These are phyloP conservation scores for Acanthosepion esculentum DNA, from an alignment of 2,888 invertebrate genomes.

Conservation along the genomic window DNA sequence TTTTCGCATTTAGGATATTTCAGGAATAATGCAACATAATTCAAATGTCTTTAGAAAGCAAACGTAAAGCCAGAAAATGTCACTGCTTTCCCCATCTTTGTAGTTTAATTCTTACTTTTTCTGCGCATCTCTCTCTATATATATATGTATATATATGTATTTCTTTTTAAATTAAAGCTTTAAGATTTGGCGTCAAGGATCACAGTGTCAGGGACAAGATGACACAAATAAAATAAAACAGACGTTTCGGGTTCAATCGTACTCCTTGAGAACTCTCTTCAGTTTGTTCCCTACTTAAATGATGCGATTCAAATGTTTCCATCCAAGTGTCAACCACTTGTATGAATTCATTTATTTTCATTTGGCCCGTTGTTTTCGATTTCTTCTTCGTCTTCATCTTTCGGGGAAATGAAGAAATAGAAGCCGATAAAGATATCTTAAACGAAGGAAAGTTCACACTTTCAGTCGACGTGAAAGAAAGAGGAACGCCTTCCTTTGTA, in stretches of 20 bases:
- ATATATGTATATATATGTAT: too few species aligned
- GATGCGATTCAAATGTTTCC: not conserved
- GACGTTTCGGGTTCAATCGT: not conserved
- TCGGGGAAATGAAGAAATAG: not conserved
- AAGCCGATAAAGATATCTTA: not conserved
- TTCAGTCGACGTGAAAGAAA: not conserved
- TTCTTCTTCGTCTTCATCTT: not conserved
- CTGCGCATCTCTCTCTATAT: not conserved
- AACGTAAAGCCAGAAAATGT: not conserved
- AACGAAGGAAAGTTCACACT: not conserved
- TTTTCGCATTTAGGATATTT: too few species aligned
- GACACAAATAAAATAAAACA: conserved; percentile 5
- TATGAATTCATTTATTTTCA: not conserved
- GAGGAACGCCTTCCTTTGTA: not conserved
- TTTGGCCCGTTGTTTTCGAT: not conserved
- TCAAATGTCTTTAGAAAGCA: not conserved
- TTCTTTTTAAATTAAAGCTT: not conserved
- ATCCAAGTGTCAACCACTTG: not conserved
- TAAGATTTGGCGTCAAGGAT: not conserved
- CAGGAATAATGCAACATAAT: too few species aligned
- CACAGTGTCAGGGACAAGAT: not conserved
- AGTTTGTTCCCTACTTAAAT: not conserved
- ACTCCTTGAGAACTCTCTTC: not conserved
- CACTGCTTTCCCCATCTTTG: not conserved
- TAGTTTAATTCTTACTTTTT: not conserved